Base-by-base conservation (phyloP, 1,140 invertebrate genomes). In the Cryptotermes secundus region DNA sequence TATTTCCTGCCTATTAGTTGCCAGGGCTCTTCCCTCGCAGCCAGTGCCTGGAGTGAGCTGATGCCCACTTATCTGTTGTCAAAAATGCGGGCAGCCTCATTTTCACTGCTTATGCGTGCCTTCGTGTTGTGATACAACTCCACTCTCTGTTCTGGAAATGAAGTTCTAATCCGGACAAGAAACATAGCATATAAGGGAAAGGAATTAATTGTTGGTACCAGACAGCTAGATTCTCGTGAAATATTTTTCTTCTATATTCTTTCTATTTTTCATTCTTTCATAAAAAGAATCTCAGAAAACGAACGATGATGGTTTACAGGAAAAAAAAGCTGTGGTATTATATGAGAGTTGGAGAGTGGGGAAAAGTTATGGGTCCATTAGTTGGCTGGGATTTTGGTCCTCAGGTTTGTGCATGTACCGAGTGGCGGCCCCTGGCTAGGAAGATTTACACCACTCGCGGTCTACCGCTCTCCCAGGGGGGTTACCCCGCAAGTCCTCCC, bases 341-440 rank as follows among this genome's bases (percentile, higher is more conserved):
- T 72, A 72, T 72, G n/a, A 26, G 7, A 31, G 59, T 72, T 72
- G 59, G 26, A 31, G 59, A 4, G 26, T 72, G n/a, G 59, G n/a
- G 59, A 72, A 72, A 72, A 72, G 59, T 72, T 72, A 72, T 72
- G 59, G 59, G 59, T 72, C 59, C 59, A 72, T 72, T 72, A 72
- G 59, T 72, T 72, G 59, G 59, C 59, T 72, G n/a, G 59, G 59
- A 72, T 72, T 72, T 72, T 72, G n/a, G 26, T 6, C 59, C 59
- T 72, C 59, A 72, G 59, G 26, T 72, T 72, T 72, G 59, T 31
- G 26, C 59, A 72, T 31, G 26, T 72, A 72, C 26, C 59, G 59
- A 72, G 59, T 72, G 59, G 59, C 59, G 59, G 59, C 31, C 59
- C 59, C 59, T 72, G 26, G 59, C 59, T 26, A 72, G 59, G 59